Conservation (phyloP, 2,113 vertebrate species). For the Carettochelys insculpta region DNA sequence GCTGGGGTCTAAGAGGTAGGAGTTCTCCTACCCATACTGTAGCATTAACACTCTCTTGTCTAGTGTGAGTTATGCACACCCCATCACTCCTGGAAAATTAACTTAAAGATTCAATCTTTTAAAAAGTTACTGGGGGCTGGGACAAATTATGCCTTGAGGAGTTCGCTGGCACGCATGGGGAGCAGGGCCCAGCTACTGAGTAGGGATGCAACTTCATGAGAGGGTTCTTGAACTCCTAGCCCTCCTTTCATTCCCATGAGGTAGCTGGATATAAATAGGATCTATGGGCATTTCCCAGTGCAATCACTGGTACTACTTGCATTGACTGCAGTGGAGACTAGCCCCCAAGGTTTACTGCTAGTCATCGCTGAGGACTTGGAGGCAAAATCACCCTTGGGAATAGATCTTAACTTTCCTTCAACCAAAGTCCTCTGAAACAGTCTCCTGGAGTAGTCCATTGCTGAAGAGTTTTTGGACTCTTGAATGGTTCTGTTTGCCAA, state of each 20-base stretch:
- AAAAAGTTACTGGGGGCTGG: not conserved
- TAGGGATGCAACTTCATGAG: not conserved
- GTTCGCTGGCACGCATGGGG: not conserved
- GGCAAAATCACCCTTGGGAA: not conserved
- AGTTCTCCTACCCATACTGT: too few species aligned
- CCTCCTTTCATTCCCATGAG: not conserved
- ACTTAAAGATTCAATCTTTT: not conserved
- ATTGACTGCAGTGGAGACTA: not conserved
- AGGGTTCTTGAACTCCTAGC: not conserved
- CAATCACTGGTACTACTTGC: not conserved
- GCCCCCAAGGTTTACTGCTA: not conserved
- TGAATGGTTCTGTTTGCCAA: not conserved
- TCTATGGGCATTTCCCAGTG: not conserved
- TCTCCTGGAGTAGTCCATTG: not conserved
- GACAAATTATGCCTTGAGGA: not conserved
- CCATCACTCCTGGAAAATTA: fast-evolving
- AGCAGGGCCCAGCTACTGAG: not conserved
- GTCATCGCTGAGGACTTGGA: not conserved
- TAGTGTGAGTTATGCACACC: too few species aligned
- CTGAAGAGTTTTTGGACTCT: not conserved
- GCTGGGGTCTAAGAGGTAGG: too few species aligned
- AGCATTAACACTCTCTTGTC: too few species aligned
- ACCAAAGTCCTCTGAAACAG: not conserved
- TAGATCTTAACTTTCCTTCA: not conserved
- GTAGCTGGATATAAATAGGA: not conserved